Conservation (phyloP, 2,888 invertebrate species). For the Morpho deidamia region DNA sequence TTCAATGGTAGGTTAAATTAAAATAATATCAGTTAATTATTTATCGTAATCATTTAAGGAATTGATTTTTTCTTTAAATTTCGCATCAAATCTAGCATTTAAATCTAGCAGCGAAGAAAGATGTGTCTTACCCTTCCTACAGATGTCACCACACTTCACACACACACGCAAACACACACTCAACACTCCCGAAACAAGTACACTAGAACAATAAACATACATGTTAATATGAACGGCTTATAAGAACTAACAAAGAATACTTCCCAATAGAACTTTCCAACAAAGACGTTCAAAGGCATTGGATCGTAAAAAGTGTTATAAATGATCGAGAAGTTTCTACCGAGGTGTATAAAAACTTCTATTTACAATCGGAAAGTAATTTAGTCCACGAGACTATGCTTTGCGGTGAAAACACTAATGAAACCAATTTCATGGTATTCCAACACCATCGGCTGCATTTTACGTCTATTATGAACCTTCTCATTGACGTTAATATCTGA, state of each 20-base stretch:
- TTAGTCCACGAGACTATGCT: conserved; percentile 30
- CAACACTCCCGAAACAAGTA: too few species aligned
- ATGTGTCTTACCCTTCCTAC: too few species aligned
- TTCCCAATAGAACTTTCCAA: neutral
- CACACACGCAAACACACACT: too few species aligned
- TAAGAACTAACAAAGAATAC: neutral
- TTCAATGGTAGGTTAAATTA: too few species aligned
- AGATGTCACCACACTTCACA: too few species aligned
- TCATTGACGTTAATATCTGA: conserved; percentile 20
- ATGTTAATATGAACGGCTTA: neutral
- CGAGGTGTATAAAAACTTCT: conserved; percentile 8
- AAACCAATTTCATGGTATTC: conserved; percentile 53
- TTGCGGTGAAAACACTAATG: conserved; percentile 40
- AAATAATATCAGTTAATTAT: too few species aligned
- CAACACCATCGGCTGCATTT: conserved; percentile 33
- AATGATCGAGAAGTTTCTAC: neutral
- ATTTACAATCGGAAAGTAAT: conserved; percentile 31
- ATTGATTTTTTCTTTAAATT: too few species aligned
- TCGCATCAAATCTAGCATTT: too few species aligned
- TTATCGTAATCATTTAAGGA: too few species aligned
- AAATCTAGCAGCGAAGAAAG: too few species aligned
- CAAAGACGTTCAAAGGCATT: neutral
- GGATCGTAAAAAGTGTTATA: conserved; percentile 6
- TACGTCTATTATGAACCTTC: conserved; percentile 19
- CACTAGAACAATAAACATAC: neutral